Base-by-base conservation (phyloP, 2,797 vertebrate genomes). In the Pogonophryne albipinna region DNA sequence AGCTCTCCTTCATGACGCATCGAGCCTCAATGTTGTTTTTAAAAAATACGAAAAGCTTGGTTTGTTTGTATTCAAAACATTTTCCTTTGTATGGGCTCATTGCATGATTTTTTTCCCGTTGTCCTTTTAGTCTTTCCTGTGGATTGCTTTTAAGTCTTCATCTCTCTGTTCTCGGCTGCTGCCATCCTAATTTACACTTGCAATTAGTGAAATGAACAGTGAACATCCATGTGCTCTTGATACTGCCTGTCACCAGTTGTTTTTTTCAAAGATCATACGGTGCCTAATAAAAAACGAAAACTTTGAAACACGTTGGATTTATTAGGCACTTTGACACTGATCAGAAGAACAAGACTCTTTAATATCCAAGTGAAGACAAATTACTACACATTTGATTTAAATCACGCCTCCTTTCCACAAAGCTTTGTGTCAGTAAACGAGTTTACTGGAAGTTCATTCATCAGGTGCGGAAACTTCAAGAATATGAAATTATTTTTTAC, bases 201-300 rank as follows among this genome's bases (percentile, higher is more conserved):
- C 74, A 85, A 86, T 85, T 83, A 88, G 62, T 15, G 23, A 47
- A 76, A 57, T 80, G 51, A 67, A 76, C 60, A 46, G 55, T 69
- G 76, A 85, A 75, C 67, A 75, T 63, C 27, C 60, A 34, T 10
- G 42, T 44, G 38, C n/a, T 78, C 59, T 72, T 69, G 41, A 77
- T 69, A 62, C 57, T 69, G 59, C 38, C 10, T 82, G 76, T 82
- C 64, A 34, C 7, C 9, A 7, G 13, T 57, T 83, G 2, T 73
- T 66, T 83, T 66, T 38, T 61, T 38, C 9, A 71, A 79, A 61
- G 59, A 69, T 76, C 53, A 72, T 10, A 50, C 10, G 1, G 19
- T 42, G 3, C 57, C 7, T n/a, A 31, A 44, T 66, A 64, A 66
- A 52, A 45, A n/a, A 15, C 27, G 47, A 44, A 64, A 71, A 66